Base-by-base conservation (phyloP, 2,797 vertebrate genomes). In the Tachyglossus aculeatus region DNA sequence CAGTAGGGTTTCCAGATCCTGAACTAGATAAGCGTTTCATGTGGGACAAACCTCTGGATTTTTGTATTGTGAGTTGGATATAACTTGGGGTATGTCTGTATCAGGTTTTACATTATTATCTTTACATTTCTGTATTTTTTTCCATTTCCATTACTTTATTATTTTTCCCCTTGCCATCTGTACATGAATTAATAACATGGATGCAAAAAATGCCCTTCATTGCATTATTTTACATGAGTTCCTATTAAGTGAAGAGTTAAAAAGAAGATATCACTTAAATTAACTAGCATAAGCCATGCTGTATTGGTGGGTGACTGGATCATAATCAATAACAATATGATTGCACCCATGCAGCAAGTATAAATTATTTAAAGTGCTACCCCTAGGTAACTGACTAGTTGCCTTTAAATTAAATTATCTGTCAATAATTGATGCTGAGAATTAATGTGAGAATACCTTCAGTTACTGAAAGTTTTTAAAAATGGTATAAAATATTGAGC, bases 361-460 rank as follows among this genome's bases (percentile, higher is more conserved):
- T 96, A 95, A 96, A 97, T 97, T 96, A 98, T 98, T 98, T 96
- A 96, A 96, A 96, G 94, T 94, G 92, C 88, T 94, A 94, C 92
- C 88, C 87, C 88, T 91, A 94, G 94, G 94, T 97, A 93, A 96
- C 95, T 93, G 93, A 94, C 94, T 95, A 95, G 96, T 97, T 98
- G 94, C 95, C 94, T 96, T 95, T 94, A 96, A 96, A 97, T 97
- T 96, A 96, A 98, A 96, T 95, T 96, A 94, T 95, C 93, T 95
- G 96, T 98, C 97, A 96, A 98, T 99, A 98, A 98, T 97, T 96
- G 96, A 98, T 98, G 96, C 94, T 95, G 93, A 92, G 94, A 95
- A 96, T 97, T 96, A 97, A 97, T 96, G 94, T 94, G 94, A 93
- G 94, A 97, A 95, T 94, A 96, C 91, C 93, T 94, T 94, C 94